These are phyloP conservation scores for Periophthalmodon schlosseri DNA, from an alignment of 2,113 vertebrate genomes.

Conservation along the genomic window DNA sequence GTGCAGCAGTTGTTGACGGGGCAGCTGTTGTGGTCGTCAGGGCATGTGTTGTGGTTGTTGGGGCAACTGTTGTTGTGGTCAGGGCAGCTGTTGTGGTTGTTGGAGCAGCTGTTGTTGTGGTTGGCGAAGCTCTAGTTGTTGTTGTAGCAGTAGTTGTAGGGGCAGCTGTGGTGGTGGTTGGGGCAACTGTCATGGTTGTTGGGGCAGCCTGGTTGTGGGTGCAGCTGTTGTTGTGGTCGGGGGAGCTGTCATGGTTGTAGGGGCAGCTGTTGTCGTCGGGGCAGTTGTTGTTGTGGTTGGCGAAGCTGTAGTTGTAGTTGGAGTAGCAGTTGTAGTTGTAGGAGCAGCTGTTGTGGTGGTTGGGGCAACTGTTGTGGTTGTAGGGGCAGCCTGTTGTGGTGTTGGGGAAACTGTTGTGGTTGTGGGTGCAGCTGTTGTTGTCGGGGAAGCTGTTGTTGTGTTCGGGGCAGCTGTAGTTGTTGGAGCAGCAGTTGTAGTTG, in stretches of 20 bases:
- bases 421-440: not conserved
- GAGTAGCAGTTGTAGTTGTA: no score
- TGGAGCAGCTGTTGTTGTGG: not conserved
- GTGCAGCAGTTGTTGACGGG: not conserved
- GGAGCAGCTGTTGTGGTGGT: no score
- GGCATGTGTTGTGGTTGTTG: no score
- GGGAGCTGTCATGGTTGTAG: not conserved
- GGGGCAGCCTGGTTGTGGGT: not conserved
- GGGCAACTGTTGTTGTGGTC: no score
- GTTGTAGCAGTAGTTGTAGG: no score
- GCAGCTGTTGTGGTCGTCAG: not conserved
- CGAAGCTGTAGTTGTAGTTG: no score
- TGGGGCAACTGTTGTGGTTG: not conserved
- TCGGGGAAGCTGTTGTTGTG: not conserved
- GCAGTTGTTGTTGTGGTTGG: no score
- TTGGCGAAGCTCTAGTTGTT: not conserved
- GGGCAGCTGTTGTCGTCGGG: no score
- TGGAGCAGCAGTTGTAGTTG: no score
- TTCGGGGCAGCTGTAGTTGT: no score
- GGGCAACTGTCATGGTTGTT: not conserved
- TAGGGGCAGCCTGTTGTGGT: not conserved
- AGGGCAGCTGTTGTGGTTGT: no score
- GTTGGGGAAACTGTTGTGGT: not conserved
- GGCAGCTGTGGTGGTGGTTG: not conserved
- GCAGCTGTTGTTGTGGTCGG: not conserved